Base-by-base conservation (phyloP, 2,797 vertebrate genomes). In the Rhynchonycteris naso region DNA sequence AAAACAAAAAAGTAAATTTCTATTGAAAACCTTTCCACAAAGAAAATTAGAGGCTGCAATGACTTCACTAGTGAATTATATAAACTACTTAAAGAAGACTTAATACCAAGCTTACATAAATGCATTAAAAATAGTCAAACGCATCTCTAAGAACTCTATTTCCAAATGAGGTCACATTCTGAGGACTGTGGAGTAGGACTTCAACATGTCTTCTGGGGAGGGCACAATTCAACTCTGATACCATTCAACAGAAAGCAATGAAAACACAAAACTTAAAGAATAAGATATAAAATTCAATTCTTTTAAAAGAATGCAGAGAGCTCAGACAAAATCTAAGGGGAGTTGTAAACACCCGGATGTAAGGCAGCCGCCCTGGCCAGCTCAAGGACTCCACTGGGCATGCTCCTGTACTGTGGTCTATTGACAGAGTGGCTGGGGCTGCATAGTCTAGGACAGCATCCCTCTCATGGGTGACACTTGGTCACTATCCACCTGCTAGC, bases 331-430 rank as follows among this genome's bases (percentile, higher is more conserved):
- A 58, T 35, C 59, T 35, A 58, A 35, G 35, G 21, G 22, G 16
- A 81, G 58, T 47, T 12, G 10, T 8, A 58, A 35, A 35, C 4
- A 35, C 22, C n/a, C 4, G 19, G 50, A 18, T 1, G 56, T 33
- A 75, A 50, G 13, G 28, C 21, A 66, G 59, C 30, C 30, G 18
- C 1, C 26, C 24, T 3, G 59, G 47, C 6, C 15, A 16, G 28
- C 66, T 54, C 56, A 10, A 7, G 75, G 8, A n/a, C 33, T 56
- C 66, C 47, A 7, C 35, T 18, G 58, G 56, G 56, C 1, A 1
- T 0, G 24, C 35, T 65, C 56, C 43, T 0, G 1, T 15, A 15
- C 7, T 26, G 11, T 5, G 13, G 22, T 35, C 68, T 12, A 8
- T 0, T 50, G 18, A 81, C 38, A 28, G 59, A 38, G 30, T 0